Evolutionary conservation across 2,113 vertebrate species (phyloP).

Genomic region (Puffinus mauretanicus): DNA sequence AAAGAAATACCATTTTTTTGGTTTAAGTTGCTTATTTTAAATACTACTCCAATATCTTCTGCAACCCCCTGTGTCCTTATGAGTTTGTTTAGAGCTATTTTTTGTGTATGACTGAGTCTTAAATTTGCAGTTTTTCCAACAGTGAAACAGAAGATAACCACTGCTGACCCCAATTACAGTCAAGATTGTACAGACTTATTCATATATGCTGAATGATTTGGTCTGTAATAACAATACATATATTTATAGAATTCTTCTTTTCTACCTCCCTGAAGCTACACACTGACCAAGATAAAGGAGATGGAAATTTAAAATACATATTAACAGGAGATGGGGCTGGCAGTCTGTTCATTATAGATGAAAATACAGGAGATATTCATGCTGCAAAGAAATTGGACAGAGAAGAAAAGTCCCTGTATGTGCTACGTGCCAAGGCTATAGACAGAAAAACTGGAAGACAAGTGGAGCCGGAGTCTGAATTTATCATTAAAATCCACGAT

Average conservation of each 20-base stretch:
- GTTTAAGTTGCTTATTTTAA: background rate
- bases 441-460: slow-evolving; percentile 87
- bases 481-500: slow-evolving; percentile 98
- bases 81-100: slow-evolving; percentile 1
- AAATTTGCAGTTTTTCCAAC: slow-evolving; percentile 5
- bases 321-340: slow-evolving; percentile 95
- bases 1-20: background rate
- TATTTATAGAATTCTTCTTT: slow-evolving; percentile 73
- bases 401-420: slow-evolving; percentile 92
- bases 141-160: slow-evolving; percentile 29
- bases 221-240: slow-evolving; percentile 32
- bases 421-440: slow-evolving; percentile 91
- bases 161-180: background rate
- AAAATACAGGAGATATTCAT: slow-evolving; percentile 97
- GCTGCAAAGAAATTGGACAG: slow-evolving; percentile 95
- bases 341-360: slow-evolving; percentile 91
- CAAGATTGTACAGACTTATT: slow-evolving; percentile 4
- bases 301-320: slow-evolving; percentile 93
- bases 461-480: slow-evolving; percentile 94
- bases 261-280: slow-evolving; percentile 84
- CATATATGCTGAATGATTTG: slow-evolving; percentile 38
- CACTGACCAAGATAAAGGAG: slow-evolving; percentile 95
- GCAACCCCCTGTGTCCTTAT: background rate
- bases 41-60: background rate
- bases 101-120: background rate